Evolutionary conservation across 2,113 vertebrate species (phyloP).

Genomic region (Miniopterus natalensis): DNA sequence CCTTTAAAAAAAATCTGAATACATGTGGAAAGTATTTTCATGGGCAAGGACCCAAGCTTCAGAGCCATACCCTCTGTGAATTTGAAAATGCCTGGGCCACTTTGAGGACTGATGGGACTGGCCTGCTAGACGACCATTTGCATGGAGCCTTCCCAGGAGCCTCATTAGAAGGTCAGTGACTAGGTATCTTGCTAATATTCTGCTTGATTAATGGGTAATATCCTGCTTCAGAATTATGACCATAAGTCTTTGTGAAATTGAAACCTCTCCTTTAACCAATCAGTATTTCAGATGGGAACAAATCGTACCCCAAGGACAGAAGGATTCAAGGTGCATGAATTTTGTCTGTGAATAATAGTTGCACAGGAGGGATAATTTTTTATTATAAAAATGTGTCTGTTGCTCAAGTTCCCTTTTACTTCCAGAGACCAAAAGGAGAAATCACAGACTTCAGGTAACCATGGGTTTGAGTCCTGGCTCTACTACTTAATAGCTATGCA

Average conservation of each 20-base stretch:
- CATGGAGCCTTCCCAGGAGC: not conserved
- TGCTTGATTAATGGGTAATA: not conserved
- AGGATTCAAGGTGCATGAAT: not conserved
- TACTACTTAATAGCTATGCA: not conserved
- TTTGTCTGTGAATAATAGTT: not conserved
- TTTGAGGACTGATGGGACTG: not conserved
- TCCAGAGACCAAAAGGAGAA: not conserved
- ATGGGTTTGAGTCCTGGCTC: not conserved
- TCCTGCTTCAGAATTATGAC: constrained; percentile 3
- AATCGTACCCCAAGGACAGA: not conserved
- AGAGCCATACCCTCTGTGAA: not conserved
- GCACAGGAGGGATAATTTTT: not conserved
- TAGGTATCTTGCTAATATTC: not conserved
- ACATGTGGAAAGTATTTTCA: not conserved
- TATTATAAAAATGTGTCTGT: not conserved
- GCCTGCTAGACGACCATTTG: not conserved
- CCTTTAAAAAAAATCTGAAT: not conserved
- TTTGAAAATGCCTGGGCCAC: not conserved
- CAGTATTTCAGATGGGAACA: not conserved
- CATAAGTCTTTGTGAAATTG: not conserved
- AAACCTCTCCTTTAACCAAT: not conserved
- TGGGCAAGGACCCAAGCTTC: not conserved
- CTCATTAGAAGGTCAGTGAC: constrained; percentile 22
- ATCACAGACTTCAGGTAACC: not conserved
- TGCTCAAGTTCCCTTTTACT: constrained; percentile 30